Conservation (phyloP, 2,113 vertebrate species). For the Hippocampus abdominalis region DNA sequence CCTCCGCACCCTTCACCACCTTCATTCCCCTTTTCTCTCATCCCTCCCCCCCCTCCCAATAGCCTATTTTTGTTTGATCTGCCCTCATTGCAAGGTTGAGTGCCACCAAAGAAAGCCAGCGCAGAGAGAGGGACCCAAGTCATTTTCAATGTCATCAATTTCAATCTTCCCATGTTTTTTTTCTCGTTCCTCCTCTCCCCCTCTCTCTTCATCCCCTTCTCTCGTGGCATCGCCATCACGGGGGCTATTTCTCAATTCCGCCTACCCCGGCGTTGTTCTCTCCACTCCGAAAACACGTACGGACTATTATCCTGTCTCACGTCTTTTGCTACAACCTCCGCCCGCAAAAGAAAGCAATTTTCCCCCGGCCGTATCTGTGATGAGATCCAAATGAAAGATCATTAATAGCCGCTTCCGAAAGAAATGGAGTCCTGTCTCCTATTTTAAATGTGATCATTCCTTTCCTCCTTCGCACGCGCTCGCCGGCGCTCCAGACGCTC, state of each 20-base stretch:
- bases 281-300: conserved; percentile 64
- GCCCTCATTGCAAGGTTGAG: conserved; percentile 76
- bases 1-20: conserved; percentile 34
- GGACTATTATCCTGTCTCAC: conserved; percentile 88
- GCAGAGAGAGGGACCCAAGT: conserved; percentile 69
- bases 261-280: conserved; percentile 56
- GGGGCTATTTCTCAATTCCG: conserved; percentile 68
- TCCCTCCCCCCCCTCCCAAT: conserved; percentile 38
- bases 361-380: conserved; percentile 74
- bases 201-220: conserved; percentile 20
- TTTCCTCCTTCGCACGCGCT: conserved; percentile 11
- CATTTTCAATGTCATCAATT: conserved; percentile 98
- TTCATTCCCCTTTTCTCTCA: conserved; percentile 43
- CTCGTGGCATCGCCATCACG: conserved; percentile 56
- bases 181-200: conserved; percentile 19
- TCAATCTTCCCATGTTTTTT: conserved; percentile 85
- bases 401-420: conserved; percentile 77
- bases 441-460: conserved; percentile 65
- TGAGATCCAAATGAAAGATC: conserved; percentile 82
- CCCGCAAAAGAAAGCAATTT: conserved; percentile 86
- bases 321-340: conserved; percentile 73
- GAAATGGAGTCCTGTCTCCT: conserved; percentile 59
- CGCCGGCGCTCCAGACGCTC: conserved; percentile 18
- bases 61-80: conserved; percentile 73
- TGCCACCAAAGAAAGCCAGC: conserved; percentile 64